Base-by-base conservation (phyloP, 2,797 vertebrate species). In the Scyliorhinus canicula region DNA sequence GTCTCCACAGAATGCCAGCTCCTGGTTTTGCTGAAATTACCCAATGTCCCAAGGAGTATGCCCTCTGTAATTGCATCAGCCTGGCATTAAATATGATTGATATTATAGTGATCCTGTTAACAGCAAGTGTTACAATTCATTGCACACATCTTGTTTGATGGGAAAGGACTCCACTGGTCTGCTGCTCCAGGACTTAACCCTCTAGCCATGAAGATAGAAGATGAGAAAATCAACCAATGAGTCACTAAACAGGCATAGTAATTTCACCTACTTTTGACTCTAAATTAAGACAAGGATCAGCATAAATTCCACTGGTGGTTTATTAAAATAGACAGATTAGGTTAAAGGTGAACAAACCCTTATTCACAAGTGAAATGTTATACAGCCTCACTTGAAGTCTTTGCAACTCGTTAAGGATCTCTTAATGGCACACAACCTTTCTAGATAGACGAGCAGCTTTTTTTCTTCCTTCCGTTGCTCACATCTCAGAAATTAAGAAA, bases 1-100 rank as follows among this genome's bases (percentile, higher is more conserved):
- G 28, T 90, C 60, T 69, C 65, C 82, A 88, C 95, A 63, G 95
- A 71, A 69, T 88, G 65, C 60, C 65, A 95, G 85, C 50, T 63
- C 47, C 60, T 85, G 84, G 77, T 88, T 95, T 90, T 47, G 55
- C 57, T 90, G 60, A 95, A 95, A 95, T 95, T 95, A 88, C 95
- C 95, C 24, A 9, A 40, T 52, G 44, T 95, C 95, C 95, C 84
- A 95, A 50, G 95, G 95, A 95, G 65, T 44, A 67, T 86, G 95
- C 82, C 63, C 35, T 84, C 60, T 86, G 82, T 95, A 95, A 88
- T 71, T 90, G 95, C 84, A 50, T 95, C 95, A 90, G 57, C 40
- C 84, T 86, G 82, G 24, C 60, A 69, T 90, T 95, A 69, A 91
- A 91, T 90, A 74, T 95, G 85, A 88, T 95, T 67, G 82, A 95